Conservation (phyloP, 2,113 vertebrate species). For the Entosphenus tridentatus region DNA sequence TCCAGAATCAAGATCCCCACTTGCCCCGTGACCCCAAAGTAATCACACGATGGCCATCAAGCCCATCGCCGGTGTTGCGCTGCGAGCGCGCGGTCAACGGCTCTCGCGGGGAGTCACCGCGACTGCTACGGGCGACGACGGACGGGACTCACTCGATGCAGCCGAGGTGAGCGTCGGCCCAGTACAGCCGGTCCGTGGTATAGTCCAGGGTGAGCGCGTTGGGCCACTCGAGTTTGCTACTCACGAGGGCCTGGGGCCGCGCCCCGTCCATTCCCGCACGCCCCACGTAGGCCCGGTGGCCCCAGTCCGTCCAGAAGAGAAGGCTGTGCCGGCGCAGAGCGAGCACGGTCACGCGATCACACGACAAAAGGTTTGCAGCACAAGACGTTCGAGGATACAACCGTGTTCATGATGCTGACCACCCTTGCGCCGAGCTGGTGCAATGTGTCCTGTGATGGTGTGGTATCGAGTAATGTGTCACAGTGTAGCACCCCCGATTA, state of each 20-base stretch:
- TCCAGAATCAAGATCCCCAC: no score
- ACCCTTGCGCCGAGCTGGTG: no score
- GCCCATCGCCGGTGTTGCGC: neutral
- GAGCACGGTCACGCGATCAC: no score
- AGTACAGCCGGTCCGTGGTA: slow-evolving; percentile 28
- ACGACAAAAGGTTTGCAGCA: no score
- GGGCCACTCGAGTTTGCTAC: slow-evolving; percentile 26
- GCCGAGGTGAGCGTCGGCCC: slow-evolving; percentile 24
- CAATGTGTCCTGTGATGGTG: no score
- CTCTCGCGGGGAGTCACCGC: no score
- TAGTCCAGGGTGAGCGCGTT: slow-evolving; percentile 26
- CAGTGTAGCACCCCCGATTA: no score
- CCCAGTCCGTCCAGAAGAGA: slow-evolving; percentile 30
- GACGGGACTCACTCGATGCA: slow-evolving; percentile 21
- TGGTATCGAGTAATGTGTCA: no score
- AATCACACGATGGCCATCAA: neutral
- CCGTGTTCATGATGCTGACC: no score
- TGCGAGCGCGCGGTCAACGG: no score
- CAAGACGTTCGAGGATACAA: no score
- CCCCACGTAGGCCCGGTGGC: slow-evolving; percentile 20
- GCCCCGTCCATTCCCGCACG: slow-evolving; percentile 24
- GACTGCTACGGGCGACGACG: neutral
- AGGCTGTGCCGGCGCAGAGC: slow-evolving; percentile 14
- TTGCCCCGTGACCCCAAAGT: no score
- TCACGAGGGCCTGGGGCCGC: slow-evolving; percentile 20